phyloP scores from a whole-genome alignment of 2,888 invertebrate species.

The Caenorhabditis doughertyi region DNA sequence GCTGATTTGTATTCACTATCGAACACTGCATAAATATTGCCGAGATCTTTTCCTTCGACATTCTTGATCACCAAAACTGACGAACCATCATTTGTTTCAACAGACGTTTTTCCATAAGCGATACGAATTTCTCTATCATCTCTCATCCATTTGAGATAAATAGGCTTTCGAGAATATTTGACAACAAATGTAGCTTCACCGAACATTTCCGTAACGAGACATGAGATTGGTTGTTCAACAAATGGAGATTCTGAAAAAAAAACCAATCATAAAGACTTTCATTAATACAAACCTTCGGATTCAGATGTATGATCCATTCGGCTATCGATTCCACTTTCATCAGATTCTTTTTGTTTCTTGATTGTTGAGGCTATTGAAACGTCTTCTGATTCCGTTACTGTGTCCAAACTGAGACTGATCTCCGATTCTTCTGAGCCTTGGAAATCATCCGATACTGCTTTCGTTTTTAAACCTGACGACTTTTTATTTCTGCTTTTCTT shows the following conservation, averaged over 20 bases:
- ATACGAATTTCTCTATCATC: slow-evolving; percentile 56
- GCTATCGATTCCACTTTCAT: slow-evolving; percentile 62
- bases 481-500: no score
- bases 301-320: slow-evolving; percentile 52
- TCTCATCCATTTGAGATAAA: slow-evolving; percentile 62
- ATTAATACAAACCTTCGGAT: slow-evolving; percentile 32
- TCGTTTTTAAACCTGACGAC: slow-evolving; percentile 44
- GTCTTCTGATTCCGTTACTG: slow-evolving; percentile 56
- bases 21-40: slow-evolving; percentile 69
- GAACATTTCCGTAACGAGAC: slow-evolving; percentile 16
- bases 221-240: slow-evolving; percentile 26
- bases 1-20: slow-evolving; percentile 58
- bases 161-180: slow-evolving; percentile 55
- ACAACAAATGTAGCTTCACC: slow-evolving; percentile 44
- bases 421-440: no score
- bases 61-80: slow-evolving; percentile 72
- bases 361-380: slow-evolving; percentile 48
- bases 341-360: slow-evolving; percentile 55
- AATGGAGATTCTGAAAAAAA: slow-evolving; percentile 47
- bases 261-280: not conserved
- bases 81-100: slow-evolving; percentile 51
- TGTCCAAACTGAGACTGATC: slow-evolving; percentile 55
- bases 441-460: slow-evolving; percentile 36
- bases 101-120: slow-evolving; percentile 58
- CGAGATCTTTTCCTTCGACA: slow-evolving; percentile 76